Evolutionary conservation across 2,797 vertebrate genomes (phyloP).

Genomic region (Artibeus lituratus): DNA sequence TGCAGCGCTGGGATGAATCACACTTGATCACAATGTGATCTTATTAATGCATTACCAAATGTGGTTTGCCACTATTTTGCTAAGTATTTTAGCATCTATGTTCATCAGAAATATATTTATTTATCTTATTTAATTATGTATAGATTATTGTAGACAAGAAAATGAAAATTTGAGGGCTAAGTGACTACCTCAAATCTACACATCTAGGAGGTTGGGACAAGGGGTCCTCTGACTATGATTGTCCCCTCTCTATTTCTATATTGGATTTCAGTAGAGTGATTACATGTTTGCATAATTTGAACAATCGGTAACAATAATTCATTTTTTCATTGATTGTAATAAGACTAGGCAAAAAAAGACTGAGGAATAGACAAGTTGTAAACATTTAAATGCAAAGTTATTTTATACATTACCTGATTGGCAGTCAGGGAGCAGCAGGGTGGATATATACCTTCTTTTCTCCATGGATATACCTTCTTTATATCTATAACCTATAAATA

Average conservation of each 20-base stretch:
- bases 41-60: too few relatives aligned
- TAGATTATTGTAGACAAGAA: not conserved
- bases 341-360: not conserved
- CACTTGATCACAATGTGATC: too few relatives aligned
- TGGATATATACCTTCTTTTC: not conserved
- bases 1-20: too few relatives aligned
- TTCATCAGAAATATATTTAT: too few relatives aligned
- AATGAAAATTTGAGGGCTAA: not conserved
- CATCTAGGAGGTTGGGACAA: not conserved
- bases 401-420: not conserved
- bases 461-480: not conserved
- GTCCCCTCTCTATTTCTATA: not conserved
- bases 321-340: not conserved
- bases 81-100: too few relatives aligned
- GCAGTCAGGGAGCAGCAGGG: not conserved
- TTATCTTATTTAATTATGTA: not conserved
- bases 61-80: too few relatives aligned
- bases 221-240: not conserved
- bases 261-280: not conserved
- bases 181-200: not conserved
- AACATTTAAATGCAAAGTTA: not conserved
- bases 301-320: not conserved
- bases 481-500: not conserved
- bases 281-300: not conserved
- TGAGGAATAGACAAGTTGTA: not conserved